Conservation (phyloP, 2,113 vertebrate genomes). For the Phyllopteryx taeniolatus region DNA sequence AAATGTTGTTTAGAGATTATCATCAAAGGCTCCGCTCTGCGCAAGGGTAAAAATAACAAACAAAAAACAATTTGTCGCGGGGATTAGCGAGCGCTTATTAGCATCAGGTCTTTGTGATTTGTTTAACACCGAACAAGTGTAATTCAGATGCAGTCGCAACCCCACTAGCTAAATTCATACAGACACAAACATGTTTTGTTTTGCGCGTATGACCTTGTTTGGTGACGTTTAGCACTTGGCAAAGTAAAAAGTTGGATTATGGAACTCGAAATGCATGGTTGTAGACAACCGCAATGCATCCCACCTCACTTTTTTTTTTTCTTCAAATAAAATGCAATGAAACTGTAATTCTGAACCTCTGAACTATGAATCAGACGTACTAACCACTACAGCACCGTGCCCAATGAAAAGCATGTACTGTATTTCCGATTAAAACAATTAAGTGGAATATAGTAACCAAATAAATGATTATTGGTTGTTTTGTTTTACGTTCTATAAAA, state of each 20-base stretch:
- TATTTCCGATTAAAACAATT: too few species aligned
- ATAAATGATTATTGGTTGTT: too few species aligned
- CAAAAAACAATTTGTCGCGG: conserved; percentile 4
- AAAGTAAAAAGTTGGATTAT: neutral
- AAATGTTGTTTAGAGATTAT: conserved; percentile 14
- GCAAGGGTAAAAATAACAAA: conserved; percentile 17
- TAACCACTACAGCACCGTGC: too few species aligned
- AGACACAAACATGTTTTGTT: conserved; percentile 38
- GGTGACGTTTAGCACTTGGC: neutral
- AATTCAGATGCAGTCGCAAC: conserved; percentile 42
- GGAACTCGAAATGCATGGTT: neutral
- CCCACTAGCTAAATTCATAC: conserved; percentile 40
- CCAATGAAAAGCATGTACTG: too few species aligned
- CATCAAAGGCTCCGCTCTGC: conserved; percentile 26
- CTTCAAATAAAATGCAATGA: neutral
- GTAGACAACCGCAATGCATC: too few species aligned
- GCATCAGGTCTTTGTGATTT: conserved; percentile 25
- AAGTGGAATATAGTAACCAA: too few species aligned
- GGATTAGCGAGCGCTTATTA: conserved; percentile 23
- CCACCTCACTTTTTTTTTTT: neutral
- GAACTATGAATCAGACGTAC: too few species aligned
- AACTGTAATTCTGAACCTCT: too few species aligned
- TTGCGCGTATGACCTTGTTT: neutral
- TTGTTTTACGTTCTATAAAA: too few species aligned
- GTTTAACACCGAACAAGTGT: conserved; percentile 40